Evolutionary conservation across 2,888 invertebrate species (phyloP).

Genomic region (Leptinotarsa haldemani): DNA sequence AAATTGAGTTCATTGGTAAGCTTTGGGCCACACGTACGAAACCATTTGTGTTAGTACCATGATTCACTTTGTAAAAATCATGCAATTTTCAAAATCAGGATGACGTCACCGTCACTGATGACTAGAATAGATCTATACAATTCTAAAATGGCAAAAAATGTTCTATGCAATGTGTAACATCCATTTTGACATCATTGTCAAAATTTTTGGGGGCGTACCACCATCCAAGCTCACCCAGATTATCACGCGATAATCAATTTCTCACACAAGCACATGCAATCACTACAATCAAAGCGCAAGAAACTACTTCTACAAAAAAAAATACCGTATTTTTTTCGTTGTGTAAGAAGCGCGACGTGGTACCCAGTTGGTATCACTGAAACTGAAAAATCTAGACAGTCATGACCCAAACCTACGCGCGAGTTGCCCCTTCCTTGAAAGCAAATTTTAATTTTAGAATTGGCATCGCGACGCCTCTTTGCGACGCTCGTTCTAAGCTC

Average conservation of each 20-base stretch:
- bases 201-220: background rate
- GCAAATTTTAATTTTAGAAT: conserved; percentile 72
- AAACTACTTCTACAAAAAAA: conserved; percentile 33
- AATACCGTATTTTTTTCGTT: conserved; percentile 49
- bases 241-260: background rate
- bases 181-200: background rate
- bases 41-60: too few relatives aligned
- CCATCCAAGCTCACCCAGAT: background rate
- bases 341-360: conserved; percentile 45
- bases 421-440: conserved; percentile 62
- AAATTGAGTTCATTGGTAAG: too few relatives aligned
- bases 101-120: background rate
- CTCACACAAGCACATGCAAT: conserved; percentile 29
- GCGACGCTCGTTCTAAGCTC: conserved; percentile 5
- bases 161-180: background rate
- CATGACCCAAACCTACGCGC: conserved; percentile 47
- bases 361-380: conserved; percentile 59
- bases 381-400: conserved; percentile 62
- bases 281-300: conserved; percentile 18
- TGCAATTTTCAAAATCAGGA: too few relatives aligned
- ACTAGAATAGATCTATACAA: background rate
- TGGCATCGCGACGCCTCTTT: conserved; percentile 70
- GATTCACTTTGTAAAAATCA: too few relatives aligned
- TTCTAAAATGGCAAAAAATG: background rate
- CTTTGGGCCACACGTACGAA: too few relatives aligned